phyloP scores from a whole-genome alignment of 2,888 invertebrate species.

The Teleiodes luculella region DNA sequence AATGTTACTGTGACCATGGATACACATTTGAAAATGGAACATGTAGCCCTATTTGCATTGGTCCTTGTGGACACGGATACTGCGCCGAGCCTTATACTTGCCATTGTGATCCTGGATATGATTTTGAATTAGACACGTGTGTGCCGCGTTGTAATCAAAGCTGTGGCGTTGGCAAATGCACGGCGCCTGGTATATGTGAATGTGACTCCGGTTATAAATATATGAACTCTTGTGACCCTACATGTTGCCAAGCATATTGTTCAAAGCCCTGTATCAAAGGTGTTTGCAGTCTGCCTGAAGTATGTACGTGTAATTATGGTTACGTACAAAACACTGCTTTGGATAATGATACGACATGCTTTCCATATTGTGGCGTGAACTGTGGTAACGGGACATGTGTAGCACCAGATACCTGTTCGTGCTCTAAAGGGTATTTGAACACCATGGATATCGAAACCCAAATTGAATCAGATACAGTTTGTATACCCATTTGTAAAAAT shows the following conservation, averaged over 20 bases:
- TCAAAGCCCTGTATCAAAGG: conserved; percentile 22
- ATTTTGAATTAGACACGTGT: conserved; percentile 17
- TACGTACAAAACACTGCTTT: conserved; percentile 16
- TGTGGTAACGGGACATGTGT: conserved; percentile 37
- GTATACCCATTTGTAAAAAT: conserved; percentile 26
- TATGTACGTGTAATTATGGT: conserved; percentile 24
- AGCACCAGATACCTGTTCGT: conserved; percentile 34
- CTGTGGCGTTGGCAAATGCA: conserved; percentile 23
- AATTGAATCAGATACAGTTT: conserved; percentile 12
- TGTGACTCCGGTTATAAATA: conserved; percentile 21
- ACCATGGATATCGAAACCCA: background rate
- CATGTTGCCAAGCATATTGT: conserved; percentile 23
- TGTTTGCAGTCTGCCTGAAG: conserved; percentile 22
- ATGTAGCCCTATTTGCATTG: conserved; percentile 25
- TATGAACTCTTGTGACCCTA: conserved; percentile 18
- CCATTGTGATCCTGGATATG: conserved; percentile 29
- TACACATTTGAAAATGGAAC: conserved; percentile 21
- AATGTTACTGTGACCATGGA: conserved; percentile 38
- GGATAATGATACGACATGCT: conserved; percentile 9
- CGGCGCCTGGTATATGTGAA: conserved; percentile 24
- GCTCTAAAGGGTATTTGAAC: conserved; percentile 26
- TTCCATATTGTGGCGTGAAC: conserved; percentile 25
- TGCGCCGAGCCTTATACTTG: conserved; percentile 32
- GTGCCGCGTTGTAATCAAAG: conserved; percentile 29
- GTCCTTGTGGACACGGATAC: conserved; percentile 30